A percentile compares a stretch with the other conserved stretches of the same genome.
These are phyloP conservation scores for Hedya salicella DNA, from an alignment of 2,888 invertebrate genomes.

Conservation along the genomic window DNA sequence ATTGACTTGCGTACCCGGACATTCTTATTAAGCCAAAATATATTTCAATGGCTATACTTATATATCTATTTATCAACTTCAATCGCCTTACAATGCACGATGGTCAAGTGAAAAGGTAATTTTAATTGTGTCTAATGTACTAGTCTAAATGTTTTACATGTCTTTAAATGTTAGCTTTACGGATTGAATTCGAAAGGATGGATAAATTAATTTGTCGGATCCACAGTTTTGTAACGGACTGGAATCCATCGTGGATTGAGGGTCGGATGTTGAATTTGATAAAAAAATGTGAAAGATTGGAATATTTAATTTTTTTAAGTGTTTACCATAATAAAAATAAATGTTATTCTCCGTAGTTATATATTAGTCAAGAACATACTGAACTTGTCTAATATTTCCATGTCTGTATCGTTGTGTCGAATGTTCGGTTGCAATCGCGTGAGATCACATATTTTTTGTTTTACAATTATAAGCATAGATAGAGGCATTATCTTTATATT, in stretches of 20 bases:
- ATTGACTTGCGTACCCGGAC: background rate
- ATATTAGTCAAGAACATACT: background rate
- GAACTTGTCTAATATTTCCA: constrained; percentile 3
- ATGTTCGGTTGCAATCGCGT: background rate
- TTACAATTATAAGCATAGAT: constrained; percentile 40
- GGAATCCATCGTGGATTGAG: constrained; percentile 21
- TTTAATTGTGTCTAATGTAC: constrained; percentile 29
- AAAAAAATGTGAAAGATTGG: constrained; percentile 1
- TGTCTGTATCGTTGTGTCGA: constrained; percentile 16
- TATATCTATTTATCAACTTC: constrained; percentile 10
- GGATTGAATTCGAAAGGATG: constrained; percentile 8
- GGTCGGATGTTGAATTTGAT: constrained; percentile 5
- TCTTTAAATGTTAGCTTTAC: constrained; percentile 8
- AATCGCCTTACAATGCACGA: constrained; percentile 6
- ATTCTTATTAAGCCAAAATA: background rate
- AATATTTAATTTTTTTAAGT: constrained; percentile 11
- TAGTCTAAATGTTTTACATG: constrained; percentile 21
- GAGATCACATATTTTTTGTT: background rate
- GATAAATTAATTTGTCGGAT: constrained; percentile 13
- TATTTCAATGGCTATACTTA: background rate
- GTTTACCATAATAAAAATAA: background rate
- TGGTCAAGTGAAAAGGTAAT: constrained; percentile 4
- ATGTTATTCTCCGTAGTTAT: background rate
- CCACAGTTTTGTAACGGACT: constrained; percentile 6
- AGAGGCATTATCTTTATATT: constrained; percentile 39